Evolutionary conservation across 2,888 invertebrate genomes (phyloP).

Genomic region (Galerucella nymphaeae): DNA sequence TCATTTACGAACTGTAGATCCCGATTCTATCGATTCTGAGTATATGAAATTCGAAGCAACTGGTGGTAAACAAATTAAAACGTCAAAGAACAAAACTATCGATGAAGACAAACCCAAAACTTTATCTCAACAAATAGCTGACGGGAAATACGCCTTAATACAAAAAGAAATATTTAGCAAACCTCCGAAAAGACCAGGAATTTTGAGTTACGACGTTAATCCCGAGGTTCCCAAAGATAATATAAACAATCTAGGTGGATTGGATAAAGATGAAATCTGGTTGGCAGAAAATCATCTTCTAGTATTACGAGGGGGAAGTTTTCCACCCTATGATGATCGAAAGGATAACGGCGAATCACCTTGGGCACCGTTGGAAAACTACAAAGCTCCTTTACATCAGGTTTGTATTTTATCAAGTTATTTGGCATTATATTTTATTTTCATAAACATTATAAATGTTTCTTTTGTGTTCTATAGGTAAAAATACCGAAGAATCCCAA

Average conservation of each 20-base stretch:
- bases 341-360: conserved; percentile 63
- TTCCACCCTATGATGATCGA: conserved; percentile 67
- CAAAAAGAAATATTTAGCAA: conserved; percentile 84
- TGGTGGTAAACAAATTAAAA: conserved; percentile 67
- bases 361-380: conserved; percentile 88
- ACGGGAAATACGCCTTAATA: conserved; percentile 90
- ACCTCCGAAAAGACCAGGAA: conserved; percentile 78
- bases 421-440: too few relatives aligned
- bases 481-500: conserved; percentile 85
- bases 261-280: conserved; percentile 89
- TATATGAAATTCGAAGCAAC: conserved; percentile 50
- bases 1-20: conserved; percentile 67
- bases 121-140: conserved; percentile 88
- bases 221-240: conserved; percentile 86
- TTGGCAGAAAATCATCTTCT: conserved; percentile 88
- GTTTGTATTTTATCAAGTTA: conserved; percentile 14
- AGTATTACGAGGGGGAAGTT: conserved; percentile 82
- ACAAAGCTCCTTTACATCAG: conserved; percentile 83
- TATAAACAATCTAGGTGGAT: conserved; percentile 81
- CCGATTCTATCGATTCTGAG: conserved; percentile 58
- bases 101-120: conserved; percentile 83
- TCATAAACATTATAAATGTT: too few relatives aligned
- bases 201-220: conserved; percentile 84
- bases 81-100: conserved; percentile 80
- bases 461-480: conserved; percentile 63